phyloP scores from a whole-genome alignment of 2,888 invertebrate species.

The Drosophila koepferae region DNA sequence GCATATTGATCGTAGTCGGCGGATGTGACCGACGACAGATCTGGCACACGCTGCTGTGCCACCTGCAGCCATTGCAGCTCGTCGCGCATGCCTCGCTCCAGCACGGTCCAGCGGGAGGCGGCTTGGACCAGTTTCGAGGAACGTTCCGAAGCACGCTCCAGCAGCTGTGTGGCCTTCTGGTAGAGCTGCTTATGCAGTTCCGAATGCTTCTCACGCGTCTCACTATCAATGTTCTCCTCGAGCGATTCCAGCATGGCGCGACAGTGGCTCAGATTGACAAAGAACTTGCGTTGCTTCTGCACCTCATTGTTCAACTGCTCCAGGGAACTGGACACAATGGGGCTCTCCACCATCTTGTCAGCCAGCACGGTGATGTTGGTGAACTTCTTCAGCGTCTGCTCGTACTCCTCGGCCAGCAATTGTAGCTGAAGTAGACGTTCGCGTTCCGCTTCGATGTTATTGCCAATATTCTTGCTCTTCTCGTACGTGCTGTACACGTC shows the following conservation, averaged over 20 bases:
- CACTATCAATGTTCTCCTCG: slow-evolving; percentile 92
- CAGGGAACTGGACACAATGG: slow-evolving; percentile 90
- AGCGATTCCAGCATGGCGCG: slow-evolving; percentile 94
- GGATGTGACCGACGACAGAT: slow-evolving; percentile 92
- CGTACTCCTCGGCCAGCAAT: slow-evolving; percentile 93
- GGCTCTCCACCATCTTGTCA: slow-evolving; percentile 91
- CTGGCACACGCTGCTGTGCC: slow-evolving; percentile 93
- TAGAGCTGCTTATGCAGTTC: slow-evolving; percentile 91
- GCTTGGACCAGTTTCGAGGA: slow-evolving; percentile 94
- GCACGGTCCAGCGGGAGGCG: slow-evolving; percentile 92
- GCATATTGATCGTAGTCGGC: slow-evolving; percentile 94
- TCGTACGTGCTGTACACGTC: slow-evolving; percentile 89
- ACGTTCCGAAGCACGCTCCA: slow-evolving; percentile 92
- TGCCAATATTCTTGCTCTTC: slow-evolving; percentile 89
- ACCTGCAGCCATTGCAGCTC: slow-evolving; percentile 93
- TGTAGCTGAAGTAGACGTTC: slow-evolving; percentile 91
- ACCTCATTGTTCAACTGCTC: slow-evolving; percentile 95
- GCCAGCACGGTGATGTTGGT: slow-evolving; percentile 94
- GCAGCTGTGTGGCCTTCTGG: slow-evolving; percentile 90
- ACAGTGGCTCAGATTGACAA: slow-evolving; percentile 94
- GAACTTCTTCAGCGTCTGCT: slow-evolving; percentile 94
- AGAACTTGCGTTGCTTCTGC: slow-evolving; percentile 95
- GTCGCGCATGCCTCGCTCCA: slow-evolving; percentile 93
- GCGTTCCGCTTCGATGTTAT: slow-evolving; percentile 89
- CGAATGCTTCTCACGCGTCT: slow-evolving; percentile 91